phyloP scores from a whole-genome alignment of 2,113 vertebrate species.

The Xiphias gladius region DNA sequence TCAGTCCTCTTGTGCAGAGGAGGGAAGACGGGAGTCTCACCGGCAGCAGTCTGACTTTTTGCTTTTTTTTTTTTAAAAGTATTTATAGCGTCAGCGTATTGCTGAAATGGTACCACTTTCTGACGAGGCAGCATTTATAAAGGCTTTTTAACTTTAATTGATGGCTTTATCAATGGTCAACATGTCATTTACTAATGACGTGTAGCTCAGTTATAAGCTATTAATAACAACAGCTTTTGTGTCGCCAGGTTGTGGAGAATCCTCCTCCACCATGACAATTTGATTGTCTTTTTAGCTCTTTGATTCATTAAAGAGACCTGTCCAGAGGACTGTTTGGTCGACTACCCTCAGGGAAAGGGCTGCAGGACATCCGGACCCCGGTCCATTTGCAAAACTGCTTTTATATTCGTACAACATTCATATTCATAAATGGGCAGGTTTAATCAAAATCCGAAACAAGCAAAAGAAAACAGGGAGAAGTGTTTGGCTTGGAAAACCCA shows the following conservation, averaged over 20 bases:
- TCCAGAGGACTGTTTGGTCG: not conserved
- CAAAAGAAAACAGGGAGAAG: not conserved
- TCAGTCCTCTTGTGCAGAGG: slow-evolving; percentile 45
- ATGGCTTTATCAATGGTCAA: not conserved
- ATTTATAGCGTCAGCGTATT: not conserved
- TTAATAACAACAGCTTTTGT: not conserved
- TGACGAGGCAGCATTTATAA: too few relatives aligned
- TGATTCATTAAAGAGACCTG: not conserved
- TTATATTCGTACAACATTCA: not conserved
- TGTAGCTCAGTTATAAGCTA: not conserved
- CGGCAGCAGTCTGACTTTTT: slow-evolving; percentile 22
- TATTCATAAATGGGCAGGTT: not conserved
- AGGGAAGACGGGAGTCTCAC: not conserved
- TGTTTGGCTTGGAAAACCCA: not conserved
- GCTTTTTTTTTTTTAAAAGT: not conserved
- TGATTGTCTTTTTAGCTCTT: not conserved
- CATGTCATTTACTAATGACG: not conserved
- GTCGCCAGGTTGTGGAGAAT: not conserved
- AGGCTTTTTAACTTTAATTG: not conserved
- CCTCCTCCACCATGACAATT: not conserved
- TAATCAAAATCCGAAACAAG: not conserved
- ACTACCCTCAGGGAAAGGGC: not conserved
- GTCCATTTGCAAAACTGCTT: not conserved
- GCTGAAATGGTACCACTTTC: not conserved
- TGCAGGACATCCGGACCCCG: not conserved